Evolutionary conservation across 2,888 invertebrate species (phyloP).

Genomic region (Chrysotoxum bicinctum): DNA sequence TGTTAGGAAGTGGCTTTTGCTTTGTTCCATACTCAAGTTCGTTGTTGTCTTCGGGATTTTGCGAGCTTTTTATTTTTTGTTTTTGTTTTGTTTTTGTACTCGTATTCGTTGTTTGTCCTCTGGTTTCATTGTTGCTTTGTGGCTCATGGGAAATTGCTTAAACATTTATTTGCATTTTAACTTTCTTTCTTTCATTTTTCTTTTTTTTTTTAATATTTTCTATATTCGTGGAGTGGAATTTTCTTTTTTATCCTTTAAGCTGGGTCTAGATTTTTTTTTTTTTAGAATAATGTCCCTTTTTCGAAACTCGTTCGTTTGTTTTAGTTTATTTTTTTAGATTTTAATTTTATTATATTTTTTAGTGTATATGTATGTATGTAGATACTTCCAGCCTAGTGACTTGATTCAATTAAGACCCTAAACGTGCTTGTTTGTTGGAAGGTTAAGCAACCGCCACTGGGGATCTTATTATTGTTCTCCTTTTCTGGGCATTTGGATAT

Average conservation of each 20-base stretch:
- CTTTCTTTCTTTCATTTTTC: constrained; percentile 42
- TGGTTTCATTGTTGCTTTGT: constrained; percentile 63
- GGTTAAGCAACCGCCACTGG: constrained; percentile 63
- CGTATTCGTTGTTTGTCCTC: constrained; percentile 36
- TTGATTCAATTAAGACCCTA: constrained; percentile 69
- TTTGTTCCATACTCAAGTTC: constrained; percentile 64
- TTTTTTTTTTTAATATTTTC: constrained; percentile 24
- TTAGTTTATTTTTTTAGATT: constrained; percentile 51
- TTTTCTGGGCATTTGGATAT: constrained; percentile 17
- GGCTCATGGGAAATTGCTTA: constrained; percentile 72
- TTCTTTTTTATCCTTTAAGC: constrained; percentile 5
- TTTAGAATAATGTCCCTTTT: constrained; percentile 12
- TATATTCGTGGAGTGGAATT: neutral
- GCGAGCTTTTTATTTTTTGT: neutral
- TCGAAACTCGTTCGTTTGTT: constrained; percentile 1
- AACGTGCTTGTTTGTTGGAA: constrained; percentile 71
- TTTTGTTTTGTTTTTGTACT: constrained; percentile 15
- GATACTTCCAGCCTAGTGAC: constrained; percentile 67
- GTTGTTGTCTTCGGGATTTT: constrained; percentile 50
- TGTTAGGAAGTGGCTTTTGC: constrained; percentile 70
- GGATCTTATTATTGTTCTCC: constrained; percentile 57
- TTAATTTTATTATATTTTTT: constrained; percentile 70
- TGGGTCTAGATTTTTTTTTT: neutral
- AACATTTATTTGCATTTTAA: constrained; percentile 71
- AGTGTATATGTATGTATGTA: neutral